A percentile compares a stretch with the other conserved stretches of the same genome.
Conservation (phyloP, 30 jellyfish, hydroid and myxozoan genomes). For the Haliclystus octoradiatus region DNA sequence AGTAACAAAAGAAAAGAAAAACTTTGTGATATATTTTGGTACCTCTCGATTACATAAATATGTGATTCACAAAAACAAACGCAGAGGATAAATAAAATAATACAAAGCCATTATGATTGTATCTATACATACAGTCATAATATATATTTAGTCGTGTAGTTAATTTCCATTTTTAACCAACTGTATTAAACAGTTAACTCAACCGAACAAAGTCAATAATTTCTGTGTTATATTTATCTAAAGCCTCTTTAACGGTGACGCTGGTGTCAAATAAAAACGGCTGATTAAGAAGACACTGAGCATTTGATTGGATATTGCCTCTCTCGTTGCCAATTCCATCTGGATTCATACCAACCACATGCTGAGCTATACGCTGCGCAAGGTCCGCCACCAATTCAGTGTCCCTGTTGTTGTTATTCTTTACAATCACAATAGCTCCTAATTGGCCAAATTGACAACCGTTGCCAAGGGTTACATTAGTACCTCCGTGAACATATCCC, state of each 20-base stretch:
- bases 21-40: too few species aligned
- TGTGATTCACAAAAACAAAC: too few species aligned
- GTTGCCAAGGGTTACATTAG: slow-evolving; percentile 23
- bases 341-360: slow-evolving; percentile 80
- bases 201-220: slow-evolving; percentile 67
- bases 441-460: slow-evolving; percentile 42
- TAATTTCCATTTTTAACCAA: too few species aligned
- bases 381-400: not conserved
- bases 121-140: too few species aligned
- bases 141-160: too few species aligned
- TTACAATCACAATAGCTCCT: slow-evolving; percentile 45
- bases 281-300: slow-evolving; percentile 42
- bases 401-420: not conserved
- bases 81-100: too few species aligned
- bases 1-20: too few species aligned
- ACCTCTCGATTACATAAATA: too few species aligned
- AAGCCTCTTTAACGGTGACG: slow-evolving; percentile 23
- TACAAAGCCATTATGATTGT: too few species aligned
- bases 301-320: slow-evolving; percentile 33
- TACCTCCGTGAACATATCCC: slow-evolving; percentile 52
- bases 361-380: slow-evolving; percentile 59
- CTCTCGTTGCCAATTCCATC: too few species aligned
- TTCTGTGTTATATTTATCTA: slow-evolving; percentile 26
- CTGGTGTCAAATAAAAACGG: slow-evolving; percentile 41
- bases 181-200: too few species aligned